Conservation (phyloP, 2,797 vertebrate genomes). For the Sebastes iracundus region DNA sequence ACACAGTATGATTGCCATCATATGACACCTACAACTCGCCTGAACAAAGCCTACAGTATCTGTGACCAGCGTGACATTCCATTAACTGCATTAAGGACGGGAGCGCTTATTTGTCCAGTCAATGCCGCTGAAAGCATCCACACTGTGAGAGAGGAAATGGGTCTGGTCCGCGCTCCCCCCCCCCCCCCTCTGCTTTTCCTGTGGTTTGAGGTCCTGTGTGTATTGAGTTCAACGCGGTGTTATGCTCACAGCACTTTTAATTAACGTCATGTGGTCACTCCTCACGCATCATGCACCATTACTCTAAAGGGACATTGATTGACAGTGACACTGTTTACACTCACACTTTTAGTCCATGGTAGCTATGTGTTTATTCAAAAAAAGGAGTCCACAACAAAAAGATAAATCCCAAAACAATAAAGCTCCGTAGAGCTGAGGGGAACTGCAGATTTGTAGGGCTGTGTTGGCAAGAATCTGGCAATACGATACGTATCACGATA, state of each 20-base stretch:
- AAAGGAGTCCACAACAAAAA: neutral
- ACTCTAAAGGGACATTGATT: constrained; percentile 79
- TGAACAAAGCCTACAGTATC: constrained; percentile 63
- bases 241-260: constrained; percentile 80
- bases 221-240: constrained; percentile 74
- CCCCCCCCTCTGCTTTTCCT: constrained; percentile 53
- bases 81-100: constrained; percentile 70
- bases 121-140: constrained; percentile 77
- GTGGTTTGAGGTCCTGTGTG: constrained; percentile 56
- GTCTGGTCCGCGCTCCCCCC: constrained; percentile 32
- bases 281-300: constrained; percentile 79
- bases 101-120: constrained; percentile 75
- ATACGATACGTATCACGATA: too few species aligned
- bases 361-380: neutral
- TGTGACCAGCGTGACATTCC: constrained; percentile 67
- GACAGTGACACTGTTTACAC: constrained; percentile 68
- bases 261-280: constrained; percentile 80
- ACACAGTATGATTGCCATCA: constrained; percentile 42
- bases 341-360: constrained; percentile 31
- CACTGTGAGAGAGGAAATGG: constrained; percentile 52
- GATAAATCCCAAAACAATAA: neutral
- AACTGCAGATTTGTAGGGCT: neutral
- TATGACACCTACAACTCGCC: constrained; percentile 52
- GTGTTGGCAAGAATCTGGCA: too few species aligned
- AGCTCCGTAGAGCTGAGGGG: neutral